Evolutionary conservation across 1,140 invertebrate genomes (phyloP).

Genomic region (Leptopilina boulardi): DNA sequence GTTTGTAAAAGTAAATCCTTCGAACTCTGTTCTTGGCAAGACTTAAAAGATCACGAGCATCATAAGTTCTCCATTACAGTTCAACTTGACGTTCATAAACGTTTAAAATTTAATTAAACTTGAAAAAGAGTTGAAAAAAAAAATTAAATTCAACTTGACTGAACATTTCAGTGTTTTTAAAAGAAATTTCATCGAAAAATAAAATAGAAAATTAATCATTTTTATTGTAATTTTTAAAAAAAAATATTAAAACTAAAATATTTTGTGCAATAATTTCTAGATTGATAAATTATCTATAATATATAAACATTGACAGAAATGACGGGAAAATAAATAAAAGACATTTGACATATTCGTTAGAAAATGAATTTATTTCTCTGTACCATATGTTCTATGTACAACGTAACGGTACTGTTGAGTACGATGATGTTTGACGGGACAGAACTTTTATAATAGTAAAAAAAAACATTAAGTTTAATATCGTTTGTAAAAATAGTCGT

Average conservation of each 20-base stretch:
- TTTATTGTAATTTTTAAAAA: too few species aligned
- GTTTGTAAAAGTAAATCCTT: not conserved
- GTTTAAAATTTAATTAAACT: not conserved
- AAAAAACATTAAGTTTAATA: conserved; percentile 60
- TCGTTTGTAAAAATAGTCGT: conserved; percentile 54
- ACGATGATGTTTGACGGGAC: conserved; percentile 68
- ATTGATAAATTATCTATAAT: conserved; percentile 3
- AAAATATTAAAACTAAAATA: too few species aligned
- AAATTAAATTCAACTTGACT: not conserved
- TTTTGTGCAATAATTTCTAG: too few species aligned
- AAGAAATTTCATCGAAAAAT: too few species aligned
- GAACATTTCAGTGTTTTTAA: too few species aligned
- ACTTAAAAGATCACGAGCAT: not conserved
- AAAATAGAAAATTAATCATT: too few species aligned
- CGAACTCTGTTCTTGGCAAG: not conserved
- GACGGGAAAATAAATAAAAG: conserved; percentile 32
- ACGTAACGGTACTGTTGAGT: conserved; percentile 74
- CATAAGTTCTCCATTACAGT: not conserved
- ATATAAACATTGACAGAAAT: too few species aligned
- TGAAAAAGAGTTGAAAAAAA: not conserved
- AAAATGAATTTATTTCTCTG: conserved; percentile 77
- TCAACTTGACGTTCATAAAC: not conserved
- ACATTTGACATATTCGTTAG: conserved; percentile 67
- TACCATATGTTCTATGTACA: conserved; percentile 76
- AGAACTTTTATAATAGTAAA: conserved; percentile 67